Base-by-base conservation (phyloP, 2,113 vertebrate species). In the Formicarius rufipectus region DNA sequence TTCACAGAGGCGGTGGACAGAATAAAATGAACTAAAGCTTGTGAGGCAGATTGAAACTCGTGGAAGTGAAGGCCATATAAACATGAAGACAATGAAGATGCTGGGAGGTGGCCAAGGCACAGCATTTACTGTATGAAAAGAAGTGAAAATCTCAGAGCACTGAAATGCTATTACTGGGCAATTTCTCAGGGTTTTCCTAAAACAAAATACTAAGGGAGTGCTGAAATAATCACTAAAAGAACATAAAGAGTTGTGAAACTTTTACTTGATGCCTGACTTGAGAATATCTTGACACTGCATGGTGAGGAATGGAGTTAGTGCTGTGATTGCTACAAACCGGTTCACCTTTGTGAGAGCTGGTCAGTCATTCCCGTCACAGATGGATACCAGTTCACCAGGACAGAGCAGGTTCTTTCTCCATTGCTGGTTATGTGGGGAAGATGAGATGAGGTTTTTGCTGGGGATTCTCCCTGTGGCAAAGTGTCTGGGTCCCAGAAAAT, bases 321-420 rank as follows among this genome's bases (percentile, higher is more conserved):
- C 28, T 80, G 67, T 10, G 45, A 25, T 12, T 35, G 52, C 35
- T 76, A 3, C 6, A 10, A 18, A 71, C 74, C 9, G 8, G 7
- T 44, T 60, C 4, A 28, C 17, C 40, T 80, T 24, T 52, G 28
- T 63, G 66, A 72, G 25, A 71, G 42, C 35, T 74, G 42, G 5
- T 39, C 50, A 47, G 55, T 9, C 14, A 1, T 22, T 53, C 5
- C 1, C 11, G 1, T 20, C 37, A 10, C 4, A 4, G 58, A 4
- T 1, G 6, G 6, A 7, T 19, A 5, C 15, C 20, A 56, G 27
- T 64, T 89, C 37, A 7, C 25, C 6, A 33, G 79, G 58, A 31
- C 9, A 21, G 27, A 49, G 40, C 25, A 40, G n/a, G n/a, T 37
- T 50, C 69, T 42, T 84, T 40, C 31, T 31, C n/a, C 15, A 0